A percentile compares a stretch with the other conserved stretches of the same genome.
Conservation (phyloP, 2,797 vertebrate species). For the Numenius phaeopus region DNA sequence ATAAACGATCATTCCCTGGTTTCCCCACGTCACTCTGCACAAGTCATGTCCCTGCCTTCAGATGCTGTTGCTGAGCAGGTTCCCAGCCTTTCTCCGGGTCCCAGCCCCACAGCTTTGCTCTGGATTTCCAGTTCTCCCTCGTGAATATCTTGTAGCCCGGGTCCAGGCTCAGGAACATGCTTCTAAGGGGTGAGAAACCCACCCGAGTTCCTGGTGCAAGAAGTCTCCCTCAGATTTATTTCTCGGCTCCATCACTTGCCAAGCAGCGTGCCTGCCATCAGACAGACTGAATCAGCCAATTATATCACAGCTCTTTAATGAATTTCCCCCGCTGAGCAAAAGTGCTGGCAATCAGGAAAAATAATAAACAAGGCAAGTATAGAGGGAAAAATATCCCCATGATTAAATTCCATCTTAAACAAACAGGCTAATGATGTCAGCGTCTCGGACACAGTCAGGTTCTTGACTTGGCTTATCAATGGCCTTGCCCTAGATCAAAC, state of each 20-base stretch:
- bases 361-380: constrained; percentile 40
- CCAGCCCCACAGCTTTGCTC: neutral
- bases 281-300: neutral
- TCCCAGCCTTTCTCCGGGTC: neutral
- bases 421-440: constrained; percentile 71
- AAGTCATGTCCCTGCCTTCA: neutral
- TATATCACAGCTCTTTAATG: constrained; percentile 21
- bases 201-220: neutral
- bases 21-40: neutral
- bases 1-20: rapidly evolving
- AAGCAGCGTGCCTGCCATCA: neutral
- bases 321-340: neutral
- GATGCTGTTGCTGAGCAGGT: neutral
- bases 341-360: constrained; percentile 29
- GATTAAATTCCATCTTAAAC: constrained; percentile 72
- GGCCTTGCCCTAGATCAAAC: constrained; percentile 66
- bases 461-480: constrained; percentile 62
- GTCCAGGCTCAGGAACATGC: neutral
- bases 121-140: neutral
- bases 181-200: neutral
- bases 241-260: neutral
- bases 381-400: constrained; percentile 40
- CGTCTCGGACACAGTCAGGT: constrained; percentile 39
- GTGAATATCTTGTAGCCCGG: neutral
- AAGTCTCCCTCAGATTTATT: neutral